Conservation (phyloP, 2,797 vertebrate species). For the Chelon auratus region DNA sequence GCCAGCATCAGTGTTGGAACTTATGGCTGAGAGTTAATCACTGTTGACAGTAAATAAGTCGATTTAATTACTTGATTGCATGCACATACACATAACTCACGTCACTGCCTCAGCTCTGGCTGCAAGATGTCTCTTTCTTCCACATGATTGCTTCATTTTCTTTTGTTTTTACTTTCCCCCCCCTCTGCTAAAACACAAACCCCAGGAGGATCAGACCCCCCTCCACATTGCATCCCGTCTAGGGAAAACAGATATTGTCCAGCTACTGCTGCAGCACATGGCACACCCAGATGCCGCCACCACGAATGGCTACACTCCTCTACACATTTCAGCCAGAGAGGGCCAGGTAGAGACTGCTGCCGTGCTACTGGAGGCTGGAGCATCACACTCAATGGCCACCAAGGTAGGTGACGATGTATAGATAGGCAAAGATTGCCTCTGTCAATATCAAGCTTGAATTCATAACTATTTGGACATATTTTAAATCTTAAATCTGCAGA, state of each 20-base stretch:
- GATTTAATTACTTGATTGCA: conserved; percentile 10
- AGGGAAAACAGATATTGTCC: conserved; percentile 97
- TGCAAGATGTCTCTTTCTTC: neutral
- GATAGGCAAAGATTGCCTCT: neutral
- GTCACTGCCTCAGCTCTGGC: neutral
- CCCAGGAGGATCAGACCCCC: conserved; percentile 97
- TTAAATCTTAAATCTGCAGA: conserved; percentile 80
- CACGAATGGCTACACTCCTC: conserved; percentile 93
- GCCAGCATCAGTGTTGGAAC: conserved; percentile 1
- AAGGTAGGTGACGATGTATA: conserved; percentile 79
- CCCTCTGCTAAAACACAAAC: conserved; percentile 2
- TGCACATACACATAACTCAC: neutral
- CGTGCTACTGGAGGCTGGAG: conserved; percentile 93
- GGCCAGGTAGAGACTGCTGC: conserved; percentile 94
- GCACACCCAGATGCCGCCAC: conserved; percentile 95
- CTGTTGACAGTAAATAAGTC: conserved; percentile 23
- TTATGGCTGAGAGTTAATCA: conserved; percentile 6
- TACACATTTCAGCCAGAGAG: conserved; percentile 96
- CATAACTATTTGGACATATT: neutral
- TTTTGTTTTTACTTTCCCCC: neutral
- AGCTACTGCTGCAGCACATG: conserved; percentile 96
- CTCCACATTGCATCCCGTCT: conserved; percentile 96
- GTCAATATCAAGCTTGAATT: neutral
- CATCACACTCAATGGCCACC: conserved; percentile 93
- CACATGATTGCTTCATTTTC: neutral